Evolutionary conservation across 2,113 vertebrate genomes (phyloP).

Genomic region (Bubo bubo): DNA sequence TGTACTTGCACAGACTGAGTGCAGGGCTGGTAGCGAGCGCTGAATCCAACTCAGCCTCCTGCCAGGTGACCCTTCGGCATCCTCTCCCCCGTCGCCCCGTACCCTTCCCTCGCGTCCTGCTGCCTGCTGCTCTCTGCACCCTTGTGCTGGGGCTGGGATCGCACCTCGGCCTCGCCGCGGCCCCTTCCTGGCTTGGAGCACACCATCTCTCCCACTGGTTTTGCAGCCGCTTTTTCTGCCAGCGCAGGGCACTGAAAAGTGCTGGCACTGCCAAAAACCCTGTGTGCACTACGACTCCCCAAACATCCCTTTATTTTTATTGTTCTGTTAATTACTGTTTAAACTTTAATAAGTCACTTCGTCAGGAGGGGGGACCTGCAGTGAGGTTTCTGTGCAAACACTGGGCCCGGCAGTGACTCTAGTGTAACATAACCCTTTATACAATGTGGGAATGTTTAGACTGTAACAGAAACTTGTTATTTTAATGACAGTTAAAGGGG

Average conservation of each 20-base stretch:
- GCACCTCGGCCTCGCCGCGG: neutral
- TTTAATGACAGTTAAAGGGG: slow-evolving; percentile 85
- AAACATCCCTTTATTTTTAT: slow-evolving; percentile 90
- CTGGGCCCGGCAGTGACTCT: slow-evolving; percentile 79
- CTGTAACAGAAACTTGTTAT: slow-evolving; percentile 95
- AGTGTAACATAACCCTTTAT: slow-evolving; percentile 85
- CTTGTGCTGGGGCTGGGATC: neutral
- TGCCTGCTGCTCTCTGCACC: neutral
- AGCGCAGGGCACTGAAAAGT: slow-evolving; percentile 83
- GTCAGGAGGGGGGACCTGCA: slow-evolving; percentile 83
- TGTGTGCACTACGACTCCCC: slow-evolving; percentile 84
- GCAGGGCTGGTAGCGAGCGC: neutral
- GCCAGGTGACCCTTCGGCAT: neutral
- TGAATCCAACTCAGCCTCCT: neutral
- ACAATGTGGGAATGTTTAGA: slow-evolving; percentile 97
- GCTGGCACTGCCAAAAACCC: slow-evolving; percentile 88
- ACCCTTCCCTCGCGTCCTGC: neutral
- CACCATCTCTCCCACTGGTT: slow-evolving; percentile 59
- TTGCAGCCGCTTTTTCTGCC: slow-evolving; percentile 72
- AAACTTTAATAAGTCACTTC: slow-evolving; percentile 90
- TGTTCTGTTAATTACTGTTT: slow-evolving; percentile 91
- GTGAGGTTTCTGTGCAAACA: slow-evolving; percentile 84
- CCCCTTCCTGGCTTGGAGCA: neutral
- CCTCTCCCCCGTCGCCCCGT: neutral
- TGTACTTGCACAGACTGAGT: accelerated